phyloP scores from a whole-genome alignment of 2,888 invertebrate genomes.

The Drosophila leonis region DNA sequence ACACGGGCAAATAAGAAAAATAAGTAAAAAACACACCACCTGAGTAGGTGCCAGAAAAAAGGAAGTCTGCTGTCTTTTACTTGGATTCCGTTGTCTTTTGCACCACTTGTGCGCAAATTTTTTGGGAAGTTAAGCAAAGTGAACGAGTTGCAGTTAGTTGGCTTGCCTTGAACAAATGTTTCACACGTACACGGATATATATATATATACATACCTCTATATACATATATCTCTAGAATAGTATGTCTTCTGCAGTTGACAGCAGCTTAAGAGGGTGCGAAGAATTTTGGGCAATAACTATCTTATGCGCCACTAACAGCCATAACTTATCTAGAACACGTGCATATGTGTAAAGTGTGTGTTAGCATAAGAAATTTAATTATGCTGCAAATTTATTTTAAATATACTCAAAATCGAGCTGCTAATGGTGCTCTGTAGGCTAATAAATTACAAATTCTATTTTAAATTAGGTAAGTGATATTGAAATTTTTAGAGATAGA shows the following conservation, averaged over 20 bases:
- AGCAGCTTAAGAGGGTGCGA: conserved; percentile 55
- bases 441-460: neutral
- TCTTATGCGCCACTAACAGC: conserved; percentile 31
- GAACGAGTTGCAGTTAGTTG: conserved; percentile 30
- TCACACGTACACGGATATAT: conserved; percentile 3
- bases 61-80: conserved; percentile 10
- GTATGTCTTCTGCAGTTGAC: conserved; percentile 41
- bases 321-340: conserved; percentile 38
- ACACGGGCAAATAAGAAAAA: conserved; percentile 6
- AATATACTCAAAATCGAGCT: neutral
- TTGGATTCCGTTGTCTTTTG: conserved; percentile 36
- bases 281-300: conserved; percentile 44
- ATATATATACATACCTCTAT: neutral
- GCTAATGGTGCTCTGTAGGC: too few relatives aligned
- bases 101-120: conserved; percentile 34
- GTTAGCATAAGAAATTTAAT: neutral
- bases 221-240: conserved; percentile 1
- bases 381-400: neutral
- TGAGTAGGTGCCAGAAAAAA: conserved; percentile 17
- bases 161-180: conserved; percentile 26
- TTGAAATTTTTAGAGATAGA: neutral
- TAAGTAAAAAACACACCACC: conserved; percentile 2
- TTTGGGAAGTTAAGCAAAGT: conserved; percentile 41
- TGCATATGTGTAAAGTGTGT: conserved; percentile 12
- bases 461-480: neutral